Conservation (phyloP, 2,113 vertebrate genomes). For the Planiliza haematocheilus region DNA sequence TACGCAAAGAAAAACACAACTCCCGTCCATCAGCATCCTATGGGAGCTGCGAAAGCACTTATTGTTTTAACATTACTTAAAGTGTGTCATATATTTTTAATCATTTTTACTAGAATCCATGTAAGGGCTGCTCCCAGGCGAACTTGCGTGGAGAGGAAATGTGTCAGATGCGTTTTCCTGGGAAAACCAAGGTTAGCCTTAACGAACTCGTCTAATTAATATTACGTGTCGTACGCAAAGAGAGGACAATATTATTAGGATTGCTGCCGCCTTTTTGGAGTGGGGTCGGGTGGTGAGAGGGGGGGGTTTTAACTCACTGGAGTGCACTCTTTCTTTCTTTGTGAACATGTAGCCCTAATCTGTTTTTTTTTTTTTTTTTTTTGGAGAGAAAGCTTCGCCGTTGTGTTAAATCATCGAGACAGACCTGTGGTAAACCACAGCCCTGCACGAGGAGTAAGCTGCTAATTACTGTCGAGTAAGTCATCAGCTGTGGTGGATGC, state of each 20-base stretch:
- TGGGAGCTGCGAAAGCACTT: constrained; percentile 72
- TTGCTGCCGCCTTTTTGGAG: constrained; percentile 60
- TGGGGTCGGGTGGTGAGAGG: too few species aligned
- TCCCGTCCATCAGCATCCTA: constrained; percentile 66
- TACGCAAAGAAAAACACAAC: constrained; percentile 57
- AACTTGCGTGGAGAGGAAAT: constrained; percentile 67
- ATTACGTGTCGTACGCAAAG: constrained; percentile 60
- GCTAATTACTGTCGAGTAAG: constrained; percentile 59
- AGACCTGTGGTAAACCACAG: constrained; percentile 56
- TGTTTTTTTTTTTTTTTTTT: neutral
- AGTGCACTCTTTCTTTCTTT: constrained; percentile 55
- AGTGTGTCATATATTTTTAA: constrained; percentile 81
- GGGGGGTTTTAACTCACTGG: constrained; percentile 54
- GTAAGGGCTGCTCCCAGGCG: constrained; percentile 55
- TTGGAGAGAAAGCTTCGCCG: constrained; percentile 6
- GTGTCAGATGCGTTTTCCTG: constrained; percentile 75
- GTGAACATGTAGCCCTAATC: constrained; percentile 56
- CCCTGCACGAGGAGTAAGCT: constrained; percentile 33
- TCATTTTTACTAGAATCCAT: constrained; percentile 72
- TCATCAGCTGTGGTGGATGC: constrained; percentile 47
- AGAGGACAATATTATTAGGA: constrained; percentile 79
- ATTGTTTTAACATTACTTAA: constrained; percentile 83
- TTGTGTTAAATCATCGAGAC: constrained; percentile 45
- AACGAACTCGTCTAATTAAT: constrained; percentile 83
- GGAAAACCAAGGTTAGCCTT: constrained; percentile 75